Conservation (phyloP, 2,888 invertebrate species). For the Chesias legatella region DNA sequence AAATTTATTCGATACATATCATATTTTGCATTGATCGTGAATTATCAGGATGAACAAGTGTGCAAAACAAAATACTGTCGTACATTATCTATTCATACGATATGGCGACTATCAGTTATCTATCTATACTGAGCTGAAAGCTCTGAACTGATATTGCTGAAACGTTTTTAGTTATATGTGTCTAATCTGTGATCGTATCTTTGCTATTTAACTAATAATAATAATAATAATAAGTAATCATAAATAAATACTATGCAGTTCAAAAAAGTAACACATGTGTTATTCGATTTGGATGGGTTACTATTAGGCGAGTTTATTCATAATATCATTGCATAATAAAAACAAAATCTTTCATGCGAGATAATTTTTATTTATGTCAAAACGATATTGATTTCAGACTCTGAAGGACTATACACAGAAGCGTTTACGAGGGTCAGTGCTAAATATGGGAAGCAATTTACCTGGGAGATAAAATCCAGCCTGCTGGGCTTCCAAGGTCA, state of each 20-base stretch:
- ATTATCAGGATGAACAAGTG: too few species aligned
- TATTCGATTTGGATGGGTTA: slow-evolving; percentile 82
- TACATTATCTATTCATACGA: too few species aligned
- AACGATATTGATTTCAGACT: slow-evolving; percentile 80
- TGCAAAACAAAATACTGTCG: too few species aligned
- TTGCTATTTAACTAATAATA: too few species aligned
- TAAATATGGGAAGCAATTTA: slow-evolving; percentile 86
- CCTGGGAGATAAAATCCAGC: slow-evolving; percentile 87
- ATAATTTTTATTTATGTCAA: slow-evolving; percentile 1
- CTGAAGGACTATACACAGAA: slow-evolving; percentile 87
- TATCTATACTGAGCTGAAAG: too few species aligned
- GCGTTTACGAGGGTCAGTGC: slow-evolving; percentile 84
- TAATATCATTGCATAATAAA: slow-evolving; percentile 16
- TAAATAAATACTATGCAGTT: slow-evolving; percentile 43
- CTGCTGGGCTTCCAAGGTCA: slow-evolving; percentile 85
- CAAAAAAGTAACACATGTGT: slow-evolving; percentile 78
- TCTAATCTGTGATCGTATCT: too few species aligned
- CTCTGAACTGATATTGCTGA: too few species aligned
- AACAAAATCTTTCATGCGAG: not conserved
- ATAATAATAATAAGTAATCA: not conserved
- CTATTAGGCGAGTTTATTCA: slow-evolving; percentile 65
- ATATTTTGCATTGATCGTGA: too few species aligned
- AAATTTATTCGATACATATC: too few species aligned
- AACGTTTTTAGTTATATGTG: too few species aligned
- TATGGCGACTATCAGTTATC: too few species aligned